Evolutionary conservation across 92 coral and sea anemone genomes (phyloP).

Genomic region (Plumapathes pennacea): DNA sequence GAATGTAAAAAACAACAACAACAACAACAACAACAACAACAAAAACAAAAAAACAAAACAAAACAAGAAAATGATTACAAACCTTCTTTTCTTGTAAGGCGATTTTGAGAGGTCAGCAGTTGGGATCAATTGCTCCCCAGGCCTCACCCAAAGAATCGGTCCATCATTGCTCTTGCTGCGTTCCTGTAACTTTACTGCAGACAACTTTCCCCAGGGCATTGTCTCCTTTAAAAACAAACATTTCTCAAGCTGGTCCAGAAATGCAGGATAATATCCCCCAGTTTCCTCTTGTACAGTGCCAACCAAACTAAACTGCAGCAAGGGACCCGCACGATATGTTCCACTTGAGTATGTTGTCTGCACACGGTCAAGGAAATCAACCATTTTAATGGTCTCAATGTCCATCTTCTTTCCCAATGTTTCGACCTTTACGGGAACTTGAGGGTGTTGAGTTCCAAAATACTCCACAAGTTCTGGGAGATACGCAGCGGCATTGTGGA

Average conservation of each 20-base stretch:
- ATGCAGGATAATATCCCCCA: slow-evolving; percentile 94
- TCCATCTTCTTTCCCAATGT: slow-evolving; percentile 89
- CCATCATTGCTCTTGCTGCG: slow-evolving; percentile 93
- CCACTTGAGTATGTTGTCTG: slow-evolving; percentile 78
- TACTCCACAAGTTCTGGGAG: slow-evolving; percentile 89
- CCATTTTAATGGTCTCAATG: slow-evolving; percentile 86
- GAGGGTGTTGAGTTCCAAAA: slow-evolving; percentile 80
- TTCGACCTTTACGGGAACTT: slow-evolving; percentile 71
- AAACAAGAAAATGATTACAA: too few species aligned
- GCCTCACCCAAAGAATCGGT: slow-evolving; percentile 99
- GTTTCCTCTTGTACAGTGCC: slow-evolving; percentile 96
- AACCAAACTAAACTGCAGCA: slow-evolving; percentile 94
- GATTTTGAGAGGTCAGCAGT: slow-evolving; percentile 88
- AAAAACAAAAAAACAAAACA: too few species aligned
- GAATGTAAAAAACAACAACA: too few species aligned
- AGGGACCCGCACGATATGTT: slow-evolving; percentile 86
- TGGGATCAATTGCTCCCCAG: slow-evolving; percentile 95
- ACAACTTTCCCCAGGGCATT: slow-evolving; percentile 97
- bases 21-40: too few species aligned
- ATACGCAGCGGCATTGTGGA: slow-evolving; percentile 85
- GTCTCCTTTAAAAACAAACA: slow-evolving; percentile 87
- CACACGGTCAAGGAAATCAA: slow-evolving; percentile 71
- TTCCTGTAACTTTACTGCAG: slow-evolving; percentile 68
- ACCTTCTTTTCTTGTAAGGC: slow-evolving; percentile 95
- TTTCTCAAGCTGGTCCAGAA: slow-evolving; percentile 83